Evolutionary conservation across 2,113 vertebrate species (phyloP).

Genomic region (Campylomormyrus numenius): DNA sequence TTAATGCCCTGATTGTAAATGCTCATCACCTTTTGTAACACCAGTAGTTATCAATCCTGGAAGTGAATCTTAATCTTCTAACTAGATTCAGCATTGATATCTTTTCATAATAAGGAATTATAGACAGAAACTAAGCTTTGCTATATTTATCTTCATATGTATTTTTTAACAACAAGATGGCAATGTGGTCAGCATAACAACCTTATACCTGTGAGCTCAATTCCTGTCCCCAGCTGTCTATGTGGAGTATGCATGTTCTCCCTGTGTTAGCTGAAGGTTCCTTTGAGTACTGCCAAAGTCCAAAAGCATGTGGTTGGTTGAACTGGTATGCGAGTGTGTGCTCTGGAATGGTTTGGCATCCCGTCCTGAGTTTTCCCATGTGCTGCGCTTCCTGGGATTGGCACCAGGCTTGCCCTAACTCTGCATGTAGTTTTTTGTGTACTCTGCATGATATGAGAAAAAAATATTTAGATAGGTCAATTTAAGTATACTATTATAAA

Average conservation of each 20-base stretch:
- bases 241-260: neutral
- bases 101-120: neutral
- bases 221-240: neutral
- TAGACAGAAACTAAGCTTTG: neutral
- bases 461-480: neutral
- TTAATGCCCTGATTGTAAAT: constrained; percentile 21
- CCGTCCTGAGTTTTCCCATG: neutral
- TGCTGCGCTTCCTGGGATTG: neutral
- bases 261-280: neutral
- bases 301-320: neutral
- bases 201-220: neutral
- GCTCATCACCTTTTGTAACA: neutral
- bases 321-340: neutral
- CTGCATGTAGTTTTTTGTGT: neutral
- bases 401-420: neutral
- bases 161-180: neutral
- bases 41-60: neutral
- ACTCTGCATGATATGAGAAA: neutral
- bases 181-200: neutral
- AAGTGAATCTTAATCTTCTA: neutral
- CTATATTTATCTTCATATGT: neutral
- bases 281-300: neutral
- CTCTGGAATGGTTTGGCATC: neutral
- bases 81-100: neutral
- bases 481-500: neutral